Evolutionary conservation across 2,113 vertebrate species (phyloP), one percentile per base, ranked within the genome.

Genomic region (Himantopus leucocephalus): DNA sequence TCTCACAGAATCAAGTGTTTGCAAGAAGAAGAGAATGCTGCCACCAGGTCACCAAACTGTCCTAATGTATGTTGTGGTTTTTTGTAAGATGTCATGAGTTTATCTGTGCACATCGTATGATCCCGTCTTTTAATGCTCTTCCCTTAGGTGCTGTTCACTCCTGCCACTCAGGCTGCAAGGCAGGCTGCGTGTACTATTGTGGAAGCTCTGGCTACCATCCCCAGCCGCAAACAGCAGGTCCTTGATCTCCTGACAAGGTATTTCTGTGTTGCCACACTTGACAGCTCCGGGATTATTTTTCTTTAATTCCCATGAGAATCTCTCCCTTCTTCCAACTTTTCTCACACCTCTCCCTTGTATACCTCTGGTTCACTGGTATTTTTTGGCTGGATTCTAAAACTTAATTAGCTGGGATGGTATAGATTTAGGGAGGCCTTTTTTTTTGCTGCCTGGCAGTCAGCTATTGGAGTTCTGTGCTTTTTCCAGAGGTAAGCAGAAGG

Each of bases 151-250:
- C 98, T 99, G 72, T 99, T 99, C 74, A 99, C 99, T 48, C 99
- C 99, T 6, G 99, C 99, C 9, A 99, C 99, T 12, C 99, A 99
- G 96, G 99, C 99, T 10, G 99, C 99, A 1, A 97, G 99, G 32
- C 99, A 99, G 92, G 99, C 99, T 11, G 99, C 99, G 6, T 99
- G 99, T 91, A 99, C 99, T 52, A 99, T 99, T 5, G 99, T 99
- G 67, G 99, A 99, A 97, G 99, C 99, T 13, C 97, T 99, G 22
- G 99, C 99, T 50, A 99, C 99, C 91, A 98, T 99, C 88, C 99
- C 99, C 43, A 99, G 99, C 97, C 99, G 99, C 90, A 99, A 99
- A 74, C 99, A 99, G 78, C 99, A 99, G 83, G 99, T 99, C 89
- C 98, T 99, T 2, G 99, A 99, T 92, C 99, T 99, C 74, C 99